Evolutionary conservation across 2,888 invertebrate species (phyloP), one percentile per base, ranked within the genome.

Genomic region (Drosophila ezoana): DNA sequence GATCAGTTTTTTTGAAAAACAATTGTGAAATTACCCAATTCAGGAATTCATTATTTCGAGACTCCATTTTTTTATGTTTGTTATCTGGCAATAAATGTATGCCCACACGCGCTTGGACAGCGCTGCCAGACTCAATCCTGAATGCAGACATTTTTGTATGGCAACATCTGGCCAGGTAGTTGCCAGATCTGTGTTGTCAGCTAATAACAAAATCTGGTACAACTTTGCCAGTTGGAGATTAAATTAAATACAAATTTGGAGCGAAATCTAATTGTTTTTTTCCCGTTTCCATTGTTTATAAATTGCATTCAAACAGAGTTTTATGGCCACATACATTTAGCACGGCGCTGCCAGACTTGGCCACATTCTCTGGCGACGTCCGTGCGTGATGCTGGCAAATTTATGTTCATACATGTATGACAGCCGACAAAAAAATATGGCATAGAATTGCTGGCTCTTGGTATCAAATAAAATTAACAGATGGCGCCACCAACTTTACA

Each of bases 61-160:
- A 44, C 45, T 57, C 43, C 44, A 37, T 62, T 62, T 16, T 41
- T 18, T 6, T 33, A 20, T 14, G 16, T 8, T 32, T 38, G 23
- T 9, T 44, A 20, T 57, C 41, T 32, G 52, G 6, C 70, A 44
- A 32, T 9, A 38, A 68, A 37, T 37, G 33, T 54, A 38, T 53
- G 52, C 20, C 32, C 51, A 38, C 40, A 20, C 48, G 47, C 32
- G 16, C 40, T 28, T 48, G n/a, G 4, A n/a, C 11, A 32, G 63
- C 10, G 63, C 56, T 76, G 72, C 73, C 73, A 52, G 76, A 76
- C 45, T 28, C 16, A 18, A n/a, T 40, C 40, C 23, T 33, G 28
- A 16, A 2, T 13, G 5, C 6, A 28, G 43, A 38, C 44, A 63
- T 23, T 45, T 14, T 52, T 35, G 37, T 68, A 54, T 75, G 62